These are phyloP conservation scores for Quadriops clusia DNA, from an alignment of 2,888 invertebrate genomes.

Conservation along the genomic window DNA sequence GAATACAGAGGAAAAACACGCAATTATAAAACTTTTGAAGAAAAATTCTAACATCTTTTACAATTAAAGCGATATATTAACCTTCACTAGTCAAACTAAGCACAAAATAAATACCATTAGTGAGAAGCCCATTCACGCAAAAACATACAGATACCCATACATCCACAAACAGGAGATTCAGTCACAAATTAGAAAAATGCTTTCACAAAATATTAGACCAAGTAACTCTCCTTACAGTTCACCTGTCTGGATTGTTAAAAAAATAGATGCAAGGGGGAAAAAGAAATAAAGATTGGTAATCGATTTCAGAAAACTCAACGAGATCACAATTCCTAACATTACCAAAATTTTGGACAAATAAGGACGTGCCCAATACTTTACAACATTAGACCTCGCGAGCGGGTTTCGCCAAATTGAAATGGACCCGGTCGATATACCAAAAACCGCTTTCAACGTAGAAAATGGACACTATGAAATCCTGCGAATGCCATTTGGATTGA, in stretches of 20 bases:
- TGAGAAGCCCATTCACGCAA: conserved; percentile 20
- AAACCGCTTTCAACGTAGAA: conserved; percentile 24
- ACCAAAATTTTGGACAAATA: conserved; percentile 4
- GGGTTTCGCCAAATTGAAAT: conserved; percentile 7
- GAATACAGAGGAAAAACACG: no score
- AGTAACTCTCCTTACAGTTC: conserved; percentile 18
- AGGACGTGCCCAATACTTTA: conserved; percentile 6
- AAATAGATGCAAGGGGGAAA: conserved; percentile 16
- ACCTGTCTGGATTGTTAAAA: conserved; percentile 22
- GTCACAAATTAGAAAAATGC: conserved; percentile 18
- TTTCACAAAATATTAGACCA: conserved; percentile 18
- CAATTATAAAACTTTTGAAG: no score
- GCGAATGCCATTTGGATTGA: conserved; percentile 25
- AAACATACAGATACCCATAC: conserved; percentile 22
- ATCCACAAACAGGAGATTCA: conserved; percentile 21
- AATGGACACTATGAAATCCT: conserved; percentile 24
- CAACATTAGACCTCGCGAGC: conserved; percentile 3
- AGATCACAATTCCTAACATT: conserved; percentile 7
- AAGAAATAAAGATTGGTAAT: conserved; percentile 9
- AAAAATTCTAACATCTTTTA: no score
- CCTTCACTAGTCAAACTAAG: no score
- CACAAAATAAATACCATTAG: conserved; percentile 21
- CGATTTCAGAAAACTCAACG: conserved; percentile 9
- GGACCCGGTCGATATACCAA: conserved; percentile 14
- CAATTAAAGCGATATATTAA: no score